Evolutionary conservation across 2,797 vertebrate species (phyloP).

Genomic region (Taenioides sp.): DNA sequence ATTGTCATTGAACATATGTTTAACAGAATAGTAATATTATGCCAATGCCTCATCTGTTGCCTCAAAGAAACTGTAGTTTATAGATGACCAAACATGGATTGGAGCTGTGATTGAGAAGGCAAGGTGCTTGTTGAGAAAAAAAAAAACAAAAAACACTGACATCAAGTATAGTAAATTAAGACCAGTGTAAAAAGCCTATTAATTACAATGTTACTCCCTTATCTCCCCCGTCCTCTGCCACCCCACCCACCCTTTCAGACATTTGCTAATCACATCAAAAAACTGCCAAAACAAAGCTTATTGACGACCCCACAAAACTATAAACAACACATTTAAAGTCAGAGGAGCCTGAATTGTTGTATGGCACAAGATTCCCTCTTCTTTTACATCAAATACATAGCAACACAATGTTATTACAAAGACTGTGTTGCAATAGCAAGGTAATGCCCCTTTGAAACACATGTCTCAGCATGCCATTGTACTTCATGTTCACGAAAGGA

Average conservation of each 20-base stretch:
- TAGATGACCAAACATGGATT: too few relatives aligned
- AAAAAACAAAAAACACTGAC: slow-evolving; percentile 62
- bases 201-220: slow-evolving; percentile 42
- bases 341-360: slow-evolving; percentile 61
- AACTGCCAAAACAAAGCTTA: slow-evolving; percentile 52
- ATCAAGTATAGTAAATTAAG: slow-evolving; percentile 66
- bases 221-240: slow-evolving; percentile 4
- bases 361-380: slow-evolving; percentile 65
- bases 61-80: slow-evolving; percentile 42
- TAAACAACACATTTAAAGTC: slow-evolving; percentile 64
- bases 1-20: slow-evolving; percentile 48
- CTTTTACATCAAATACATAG: slow-evolving; percentile 20
- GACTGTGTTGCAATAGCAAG: slow-evolving; percentile 29
- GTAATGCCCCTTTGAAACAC: slow-evolving; percentile 68
- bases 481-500: slow-evolving; percentile 67
- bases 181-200: slow-evolving; percentile 56
- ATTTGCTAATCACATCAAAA: slow-evolving; percentile 45
- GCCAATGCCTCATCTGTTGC: slow-evolving; percentile 52
- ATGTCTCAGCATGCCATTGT: slow-evolving; percentile 56
- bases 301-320: slow-evolving; percentile 62
- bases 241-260: slow-evolving; percentile 22
- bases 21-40: slow-evolving; percentile 55
- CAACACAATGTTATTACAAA: slow-evolving; percentile 35
- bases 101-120: slow-evolving; percentile 25
- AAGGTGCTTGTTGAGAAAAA: slow-evolving; percentile 59